Evolutionary conservation across 2,113 vertebrate species (phyloP).

Genomic region (Colossoma macropomum): DNA sequence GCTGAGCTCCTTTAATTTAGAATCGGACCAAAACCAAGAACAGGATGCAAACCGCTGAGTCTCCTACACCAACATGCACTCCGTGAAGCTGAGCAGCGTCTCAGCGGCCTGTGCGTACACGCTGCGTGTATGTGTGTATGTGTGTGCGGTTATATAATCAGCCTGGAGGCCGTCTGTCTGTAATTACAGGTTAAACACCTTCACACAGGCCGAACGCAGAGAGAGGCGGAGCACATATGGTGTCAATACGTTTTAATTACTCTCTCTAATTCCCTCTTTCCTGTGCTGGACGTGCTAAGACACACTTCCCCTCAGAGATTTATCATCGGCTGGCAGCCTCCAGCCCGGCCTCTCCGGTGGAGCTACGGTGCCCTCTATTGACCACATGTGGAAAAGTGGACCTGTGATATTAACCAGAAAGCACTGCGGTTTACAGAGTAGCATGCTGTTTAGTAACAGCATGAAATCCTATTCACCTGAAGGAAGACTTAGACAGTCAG

Average conservation of each 20-base stretch:
- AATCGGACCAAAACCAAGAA: too few relatives aligned
- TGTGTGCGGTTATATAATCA: constrained; percentile 49
- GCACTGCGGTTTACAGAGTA: not conserved
- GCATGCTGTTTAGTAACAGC: not conserved
- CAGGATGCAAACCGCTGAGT: too few relatives aligned
- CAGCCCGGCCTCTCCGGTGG: constrained; percentile 39
- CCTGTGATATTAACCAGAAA: not conserved
- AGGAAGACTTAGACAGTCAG: not conserved
- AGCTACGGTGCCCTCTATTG: constrained; percentile 72
- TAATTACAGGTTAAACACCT: constrained; percentile 59
- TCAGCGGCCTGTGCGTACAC: constrained; percentile 1
- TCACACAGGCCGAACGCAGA: constrained; percentile 42
- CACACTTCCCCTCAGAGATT: constrained; percentile 63
- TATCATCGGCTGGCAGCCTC: not conserved
- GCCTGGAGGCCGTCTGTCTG: constrained; percentile 43
- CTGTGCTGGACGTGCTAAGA: constrained; percentile 80
- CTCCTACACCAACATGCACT: not conserved
- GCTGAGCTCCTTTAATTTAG: too few relatives aligned
- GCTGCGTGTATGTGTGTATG: constrained; percentile 34
- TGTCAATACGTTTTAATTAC: constrained; percentile 90
- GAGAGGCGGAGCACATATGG: constrained; percentile 79
- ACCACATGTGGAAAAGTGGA: not conserved
- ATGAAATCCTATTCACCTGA: not conserved
- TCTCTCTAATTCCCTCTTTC: constrained; percentile 86
- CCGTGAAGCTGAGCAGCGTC: not conserved